These are phyloP conservation scores for Itoplectis maculator DNA, from an alignment of 2,888 invertebrate genomes.

Conservation along the genomic window DNA sequence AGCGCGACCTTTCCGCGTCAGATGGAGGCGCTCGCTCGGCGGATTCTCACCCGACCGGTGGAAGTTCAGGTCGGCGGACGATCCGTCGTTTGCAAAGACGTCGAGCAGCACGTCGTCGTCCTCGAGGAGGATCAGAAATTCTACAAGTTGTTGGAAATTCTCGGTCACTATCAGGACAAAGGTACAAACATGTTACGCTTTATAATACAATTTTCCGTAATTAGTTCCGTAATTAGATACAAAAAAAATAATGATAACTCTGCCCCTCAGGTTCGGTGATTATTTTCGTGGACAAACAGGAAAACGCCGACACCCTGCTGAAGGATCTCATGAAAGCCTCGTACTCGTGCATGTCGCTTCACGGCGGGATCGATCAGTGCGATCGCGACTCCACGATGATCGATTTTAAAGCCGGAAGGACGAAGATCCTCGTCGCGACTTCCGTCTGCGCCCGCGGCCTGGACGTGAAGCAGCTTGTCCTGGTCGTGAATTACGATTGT, in stretches of 20 bases:
- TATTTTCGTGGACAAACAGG: conserved; percentile 99
- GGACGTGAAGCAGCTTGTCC: conserved; percentile 98
- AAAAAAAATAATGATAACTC: too few relatives aligned
- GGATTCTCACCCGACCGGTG: conserved; percentile 97
- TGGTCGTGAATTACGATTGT: conserved; percentile 99
- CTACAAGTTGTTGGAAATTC: conserved; percentile 97
- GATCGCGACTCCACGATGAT: conserved; percentile 99
- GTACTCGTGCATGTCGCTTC: conserved; percentile 98
- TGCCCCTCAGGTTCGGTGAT: conserved; percentile 90
- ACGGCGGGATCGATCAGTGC: conserved; percentile 99
- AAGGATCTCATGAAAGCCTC: conserved; percentile 98
- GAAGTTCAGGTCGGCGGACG: conserved; percentile 99
- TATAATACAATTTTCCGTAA: too few relatives aligned
- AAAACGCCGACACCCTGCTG: conserved; percentile 96
- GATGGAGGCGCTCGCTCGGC: conserved; percentile 98
- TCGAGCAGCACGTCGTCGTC: conserved; percentile 97
- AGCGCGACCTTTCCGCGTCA: conserved; percentile 99
- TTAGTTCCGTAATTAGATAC: too few relatives aligned
- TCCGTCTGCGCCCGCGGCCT: conserved; percentile 99
- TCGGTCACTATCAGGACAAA: conserved; percentile 96
- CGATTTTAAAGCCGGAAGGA: conserved; percentile 98
- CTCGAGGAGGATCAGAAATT: conserved; percentile 99
- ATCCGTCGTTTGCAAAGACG: conserved; percentile 98
- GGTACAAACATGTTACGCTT: conserved; percentile 80
- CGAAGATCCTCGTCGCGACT: conserved; percentile 97